Evolutionary conservation across 2,888 invertebrate species (phyloP).

Genomic region (Cerceris rybyensis): DNA sequence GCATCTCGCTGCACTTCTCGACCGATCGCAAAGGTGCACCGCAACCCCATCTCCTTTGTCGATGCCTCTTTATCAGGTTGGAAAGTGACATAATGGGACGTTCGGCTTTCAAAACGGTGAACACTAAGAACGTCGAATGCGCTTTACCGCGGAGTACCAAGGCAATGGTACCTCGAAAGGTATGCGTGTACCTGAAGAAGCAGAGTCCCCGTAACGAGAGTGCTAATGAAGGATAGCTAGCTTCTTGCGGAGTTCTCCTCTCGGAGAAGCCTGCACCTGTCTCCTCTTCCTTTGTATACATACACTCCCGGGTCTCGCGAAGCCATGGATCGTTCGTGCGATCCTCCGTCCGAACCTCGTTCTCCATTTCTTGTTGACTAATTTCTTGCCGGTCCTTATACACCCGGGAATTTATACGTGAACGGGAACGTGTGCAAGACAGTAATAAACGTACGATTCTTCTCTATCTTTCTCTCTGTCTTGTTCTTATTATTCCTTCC

Average conservation of each 20-base stretch:
- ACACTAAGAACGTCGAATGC: neutral
- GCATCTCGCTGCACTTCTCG: too few relatives aligned
- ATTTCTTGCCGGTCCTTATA: conserved; percentile 49
- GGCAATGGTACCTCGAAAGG: conserved; percentile 11
- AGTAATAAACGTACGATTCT: conserved; percentile 38
- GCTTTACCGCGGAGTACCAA: neutral
- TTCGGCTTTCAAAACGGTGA: conserved; percentile 9
- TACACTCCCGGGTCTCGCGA: conserved; percentile 28
- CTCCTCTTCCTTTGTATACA: conserved; percentile 42
- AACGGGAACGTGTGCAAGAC: conserved; percentile 43
- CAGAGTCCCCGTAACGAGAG: conserved; percentile 70
- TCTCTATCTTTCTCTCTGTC: neutral
- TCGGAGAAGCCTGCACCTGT: conserved; percentile 68
- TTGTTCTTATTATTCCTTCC: neutral
- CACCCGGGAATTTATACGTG: conserved; percentile 52
- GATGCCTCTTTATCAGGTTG: conserved; percentile 1
- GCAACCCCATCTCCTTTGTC: neutral
- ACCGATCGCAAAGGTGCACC: too few relatives aligned
- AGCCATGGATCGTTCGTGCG: conserved; percentile 3
- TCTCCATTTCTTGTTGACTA: conserved; percentile 52
- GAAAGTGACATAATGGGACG: conserved; percentile 21
- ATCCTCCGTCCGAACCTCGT: conserved; percentile 39
- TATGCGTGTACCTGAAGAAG: conserved; percentile 57
- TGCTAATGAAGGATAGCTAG: conserved; percentile 79
- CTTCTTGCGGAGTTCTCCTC: conserved; percentile 65